These are phyloP conservation scores for Porites lobata DNA, from an alignment of 92 coral and sea anemone genomes.

Conservation along the genomic window DNA sequence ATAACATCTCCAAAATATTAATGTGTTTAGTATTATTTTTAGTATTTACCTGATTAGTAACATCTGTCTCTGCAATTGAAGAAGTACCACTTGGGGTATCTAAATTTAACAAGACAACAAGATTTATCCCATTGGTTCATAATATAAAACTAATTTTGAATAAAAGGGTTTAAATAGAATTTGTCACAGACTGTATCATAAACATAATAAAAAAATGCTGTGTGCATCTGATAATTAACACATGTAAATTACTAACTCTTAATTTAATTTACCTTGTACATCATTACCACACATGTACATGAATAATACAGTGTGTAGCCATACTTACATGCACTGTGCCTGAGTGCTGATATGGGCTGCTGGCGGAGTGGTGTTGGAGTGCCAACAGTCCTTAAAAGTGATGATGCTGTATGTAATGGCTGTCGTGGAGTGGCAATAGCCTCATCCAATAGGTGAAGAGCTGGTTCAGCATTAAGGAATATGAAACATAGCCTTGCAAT, in stretches of 20 bases:
- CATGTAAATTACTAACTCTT: too few relatives aligned
- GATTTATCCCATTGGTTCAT: background rate
- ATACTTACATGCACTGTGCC: constrained; percentile 90
- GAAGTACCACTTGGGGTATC: constrained; percentile 96
- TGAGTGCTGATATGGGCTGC: constrained; percentile 68
- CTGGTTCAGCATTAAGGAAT: constrained; percentile 31
- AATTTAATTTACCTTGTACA: too few relatives aligned
- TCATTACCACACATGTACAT: too few relatives aligned
- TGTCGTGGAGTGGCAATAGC: constrained; percentile 83
- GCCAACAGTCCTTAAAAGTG: constrained; percentile 73
- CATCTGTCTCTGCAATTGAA: constrained; percentile 87
- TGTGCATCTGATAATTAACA: too few relatives aligned
- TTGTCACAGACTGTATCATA: too few relatives aligned
- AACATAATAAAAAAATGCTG: too few relatives aligned
- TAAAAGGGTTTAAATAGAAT: background rate
- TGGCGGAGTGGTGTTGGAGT: constrained; percentile 93
- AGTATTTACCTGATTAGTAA: constrained; percentile 77
- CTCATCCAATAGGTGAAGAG: constrained; percentile 87
- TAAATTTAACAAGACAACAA: constrained; percentile 15
- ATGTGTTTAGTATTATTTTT: too few relatives aligned
- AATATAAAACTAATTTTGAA: background rate
- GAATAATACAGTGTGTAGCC: background rate
- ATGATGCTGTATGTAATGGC: constrained; percentile 82
- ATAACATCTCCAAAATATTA: too few relatives aligned
- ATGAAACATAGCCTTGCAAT: too few relatives aligned